A percentile compares a stretch with the other conserved stretches of the same genome.
phyloP scores from a whole-genome alignment of 2,113 vertebrate species.

The Chloebia gouldiae region DNA sequence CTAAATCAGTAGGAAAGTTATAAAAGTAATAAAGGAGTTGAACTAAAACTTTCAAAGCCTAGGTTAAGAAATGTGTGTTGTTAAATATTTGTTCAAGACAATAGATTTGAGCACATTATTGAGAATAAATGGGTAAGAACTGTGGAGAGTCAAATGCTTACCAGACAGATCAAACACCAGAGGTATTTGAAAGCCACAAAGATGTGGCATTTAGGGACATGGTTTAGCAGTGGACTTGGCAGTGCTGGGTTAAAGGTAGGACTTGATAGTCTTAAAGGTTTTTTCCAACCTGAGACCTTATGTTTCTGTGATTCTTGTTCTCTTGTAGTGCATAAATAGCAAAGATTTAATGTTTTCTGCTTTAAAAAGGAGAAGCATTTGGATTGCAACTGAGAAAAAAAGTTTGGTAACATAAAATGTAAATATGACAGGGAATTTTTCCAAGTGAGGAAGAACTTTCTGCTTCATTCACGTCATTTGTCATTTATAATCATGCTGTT shows the following conservation, averaged over 20 bases:
- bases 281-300: not conserved
- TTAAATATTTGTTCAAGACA: not conserved
- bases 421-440: not conserved
- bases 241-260: not conserved
- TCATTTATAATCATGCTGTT: not conserved
- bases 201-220: no score
- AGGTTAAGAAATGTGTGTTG: not conserved
- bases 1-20: not conserved
- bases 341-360: not conserved
- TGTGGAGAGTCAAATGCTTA: not conserved
- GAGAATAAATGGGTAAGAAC: not conserved
- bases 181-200: not conserved
- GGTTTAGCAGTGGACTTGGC: not conserved
- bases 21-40: not conserved
- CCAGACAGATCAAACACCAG: not conserved
- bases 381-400: not conserved
- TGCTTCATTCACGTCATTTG: not conserved
- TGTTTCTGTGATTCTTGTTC: not conserved
- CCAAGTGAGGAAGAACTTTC: slow-evolving; percentile 14
- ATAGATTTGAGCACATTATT: not conserved
- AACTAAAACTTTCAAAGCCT: not conserved
- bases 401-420: not conserved
- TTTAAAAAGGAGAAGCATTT: not conserved
- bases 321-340: not conserved
- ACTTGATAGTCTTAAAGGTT: not conserved